Evolutionary conservation across 2,113 vertebrate species (phyloP), one percentile per base, ranked within the genome.

Genomic region (Limnothrissa miodon): DNA sequence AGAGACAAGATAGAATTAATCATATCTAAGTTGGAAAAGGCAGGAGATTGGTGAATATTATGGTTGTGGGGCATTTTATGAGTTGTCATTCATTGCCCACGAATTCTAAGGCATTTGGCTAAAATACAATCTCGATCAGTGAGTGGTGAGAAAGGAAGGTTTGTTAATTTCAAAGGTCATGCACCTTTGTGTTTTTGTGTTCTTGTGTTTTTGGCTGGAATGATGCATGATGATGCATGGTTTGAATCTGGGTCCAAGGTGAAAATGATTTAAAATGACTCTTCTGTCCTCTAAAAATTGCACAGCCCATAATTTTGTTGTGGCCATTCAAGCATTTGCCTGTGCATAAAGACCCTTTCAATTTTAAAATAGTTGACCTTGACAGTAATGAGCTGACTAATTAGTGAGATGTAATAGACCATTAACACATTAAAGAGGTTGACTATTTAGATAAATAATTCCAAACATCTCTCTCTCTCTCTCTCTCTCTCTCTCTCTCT

Each of bases 361-460:
- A 33, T 74, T 74, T 74, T 39, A 74, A 74, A 74, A 74, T 29
- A 0, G 13, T 74, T 36, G 66, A 74, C 66, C 66, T 74, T 74
- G 62, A 74, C 66, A 74, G 19, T 36, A 36, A 74, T 74, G 66
- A 74, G 33, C 66, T 74, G 29, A 36, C 62, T 36, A 74, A 74
- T 74, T 74, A 33, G 66, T 74, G 66, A 15, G 29, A 39, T 13
- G 66, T 74, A 17, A 74, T 33, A 74, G 66, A 74, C 33, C 66
- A 74, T 74, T 74, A 74, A 36, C 29, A 74, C 15, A 36, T 74
- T 74, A 36, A 33, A 10, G 13, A 25, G 59, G 29, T 33, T 74
- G 33, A 15, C 66, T 74, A 29, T 74, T 39, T 33, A 36, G 10
- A 74, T 74, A 36, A 36, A 36, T 33, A 17, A 74, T 36, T 13